A percentile compares a stretch with the other conserved stretches of the same genome.
These are phyloP conservation scores for Catharus fuscescens DNA, from an alignment of 2,113 vertebrate species.

Conservation along the genomic window DNA sequence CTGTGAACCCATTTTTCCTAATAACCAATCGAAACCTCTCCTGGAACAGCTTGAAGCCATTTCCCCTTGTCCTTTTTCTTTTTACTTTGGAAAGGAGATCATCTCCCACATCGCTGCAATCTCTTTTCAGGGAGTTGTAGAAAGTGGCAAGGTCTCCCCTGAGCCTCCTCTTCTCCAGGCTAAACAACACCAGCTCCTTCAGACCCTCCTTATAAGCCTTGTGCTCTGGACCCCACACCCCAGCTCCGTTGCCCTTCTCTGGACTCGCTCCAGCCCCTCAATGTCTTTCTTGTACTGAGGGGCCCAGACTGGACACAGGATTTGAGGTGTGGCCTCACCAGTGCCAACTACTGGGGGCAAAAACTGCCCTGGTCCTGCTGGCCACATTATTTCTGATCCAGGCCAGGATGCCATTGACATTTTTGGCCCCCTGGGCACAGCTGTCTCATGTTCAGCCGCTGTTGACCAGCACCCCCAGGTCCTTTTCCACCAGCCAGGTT, in stretches of 20 bases:
- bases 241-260: fast-evolving
- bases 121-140: not conserved
- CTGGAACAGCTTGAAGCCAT: not conserved
- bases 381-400: not conserved
- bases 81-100: not conserved
- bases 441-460: not conserved
- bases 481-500: not conserved
- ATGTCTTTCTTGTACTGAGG: not conserved
- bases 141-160: not conserved
- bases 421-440: not conserved
- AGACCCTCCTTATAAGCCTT: too few species aligned
- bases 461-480: not conserved
- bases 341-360: fast-evolving
- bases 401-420: not conserved
- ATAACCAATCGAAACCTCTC: not conserved
- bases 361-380: not conserved
- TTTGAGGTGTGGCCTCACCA: not conserved
- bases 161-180: not conserved
- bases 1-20: not conserved
- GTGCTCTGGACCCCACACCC: not conserved
- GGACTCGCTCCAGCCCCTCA: fast-evolving
- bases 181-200: not conserved
- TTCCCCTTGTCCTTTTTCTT: not conserved
- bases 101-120: fast-evolving
- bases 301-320: not conserved